Conservation (phyloP, 2,888 invertebrate species). For the Ferdinandea cuprea region DNA sequence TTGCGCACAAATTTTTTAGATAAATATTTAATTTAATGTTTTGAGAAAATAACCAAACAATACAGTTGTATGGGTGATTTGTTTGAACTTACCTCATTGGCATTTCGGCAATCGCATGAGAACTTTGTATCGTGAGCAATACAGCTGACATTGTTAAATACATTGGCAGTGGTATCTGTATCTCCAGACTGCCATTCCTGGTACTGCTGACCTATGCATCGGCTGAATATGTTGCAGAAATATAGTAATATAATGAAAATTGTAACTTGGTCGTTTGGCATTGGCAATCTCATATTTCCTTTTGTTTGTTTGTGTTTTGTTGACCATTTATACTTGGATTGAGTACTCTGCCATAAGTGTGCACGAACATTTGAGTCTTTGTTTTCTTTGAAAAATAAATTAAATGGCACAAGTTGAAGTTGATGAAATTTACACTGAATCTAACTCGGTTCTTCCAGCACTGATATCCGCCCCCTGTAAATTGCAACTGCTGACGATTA, state of each 20-base stretch:
- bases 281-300: conserved; percentile 68
- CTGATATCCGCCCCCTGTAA: conserved; percentile 61
- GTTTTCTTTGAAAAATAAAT: background rate
- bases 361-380: conserved; percentile 53
- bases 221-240: conserved; percentile 64
- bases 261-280: conserved; percentile 54
- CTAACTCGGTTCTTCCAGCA: conserved; percentile 30
- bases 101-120: conserved; percentile 81
- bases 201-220: conserved; percentile 60
- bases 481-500: conserved; percentile 55
- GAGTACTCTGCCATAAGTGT: conserved; percentile 26
- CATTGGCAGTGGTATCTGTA: conserved; percentile 3
- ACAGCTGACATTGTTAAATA: conserved; percentile 78
- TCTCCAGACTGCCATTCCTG: conserved; percentile 45
- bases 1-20: conserved; percentile 29
- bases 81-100: conserved; percentile 79
- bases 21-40: conserved; percentile 51
- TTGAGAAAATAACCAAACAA: conserved; percentile 7
- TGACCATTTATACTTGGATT: conserved; percentile 42
- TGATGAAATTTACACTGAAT: conserved; percentile 11
- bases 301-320: conserved; percentile 32
- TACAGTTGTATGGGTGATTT: background rate
- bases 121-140: conserved; percentile 80
- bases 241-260: conserved; percentile 54
- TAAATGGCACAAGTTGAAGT: conserved; percentile 42